phyloP scores from a whole-genome alignment of 2,797 vertebrate genomes.

The Pangasius larnaudii region DNA sequence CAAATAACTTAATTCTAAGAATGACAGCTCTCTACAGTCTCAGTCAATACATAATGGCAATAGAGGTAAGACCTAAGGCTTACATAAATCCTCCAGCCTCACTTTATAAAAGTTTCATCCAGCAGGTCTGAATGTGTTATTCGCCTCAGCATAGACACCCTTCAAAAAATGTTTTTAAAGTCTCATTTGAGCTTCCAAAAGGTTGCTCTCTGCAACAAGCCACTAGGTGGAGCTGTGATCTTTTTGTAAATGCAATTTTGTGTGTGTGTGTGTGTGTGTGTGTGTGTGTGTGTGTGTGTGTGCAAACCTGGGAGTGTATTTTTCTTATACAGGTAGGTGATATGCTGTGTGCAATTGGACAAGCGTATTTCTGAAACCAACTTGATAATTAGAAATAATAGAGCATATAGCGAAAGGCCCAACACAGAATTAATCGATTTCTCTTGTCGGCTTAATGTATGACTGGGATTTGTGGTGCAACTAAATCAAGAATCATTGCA shows the following conservation, averaged over 20 bases:
- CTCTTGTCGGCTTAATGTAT: slow-evolving; percentile 59
- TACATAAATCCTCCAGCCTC: neutral
- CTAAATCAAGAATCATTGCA: slow-evolving; percentile 55
- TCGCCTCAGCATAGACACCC: neutral
- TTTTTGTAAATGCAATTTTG: slow-evolving; percentile 55
- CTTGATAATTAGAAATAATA: slow-evolving; percentile 63
- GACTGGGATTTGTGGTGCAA: slow-evolving; percentile 54
- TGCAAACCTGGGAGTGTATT: slow-evolving; percentile 22
- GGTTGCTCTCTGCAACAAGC: neutral
- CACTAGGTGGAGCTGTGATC: slow-evolving; percentile 86
- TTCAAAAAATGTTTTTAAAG: neutral
- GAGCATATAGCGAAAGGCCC: slow-evolving; percentile 55
- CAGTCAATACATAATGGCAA: neutral
- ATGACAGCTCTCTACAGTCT: neutral
- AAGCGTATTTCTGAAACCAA: slow-evolving; percentile 59
- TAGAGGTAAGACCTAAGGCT: neutral
- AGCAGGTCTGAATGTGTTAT: neutral
- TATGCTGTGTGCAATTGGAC: slow-evolving; percentile 56
- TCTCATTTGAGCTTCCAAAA: neutral
- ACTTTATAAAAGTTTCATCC: neutral
- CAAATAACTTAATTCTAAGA: too few relatives aligned
- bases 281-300: neutral
- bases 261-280: neutral
- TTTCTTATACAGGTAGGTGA: slow-evolving; percentile 46
- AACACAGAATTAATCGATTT: slow-evolving; percentile 62